Evolutionary conservation across 2,797 vertebrate genomes (phyloP), one percentile per base, ranked within the genome.

Genomic region (Hyperoplus immaculatus): DNA sequence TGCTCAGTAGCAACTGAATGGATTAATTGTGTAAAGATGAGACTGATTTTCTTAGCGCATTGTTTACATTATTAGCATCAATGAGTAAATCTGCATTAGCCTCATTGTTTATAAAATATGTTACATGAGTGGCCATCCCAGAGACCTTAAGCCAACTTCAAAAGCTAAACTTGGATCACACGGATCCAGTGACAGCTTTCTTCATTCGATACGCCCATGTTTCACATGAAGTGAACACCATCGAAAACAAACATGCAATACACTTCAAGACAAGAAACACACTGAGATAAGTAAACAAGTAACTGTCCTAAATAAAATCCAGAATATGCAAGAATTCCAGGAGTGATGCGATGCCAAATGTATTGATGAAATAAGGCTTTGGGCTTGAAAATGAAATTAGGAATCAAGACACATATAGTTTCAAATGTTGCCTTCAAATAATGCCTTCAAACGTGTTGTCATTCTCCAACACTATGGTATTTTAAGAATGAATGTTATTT

Each of bases 1-100:
- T 91, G 68, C 83, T 82, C 59, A 73, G 67, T 3, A 76, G 84
- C 60, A 69, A 14, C 12, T 51, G 53, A 79, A 72, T 57, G 62
- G 68, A 80, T 42, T 56, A 77, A 73, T 57, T 65, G 77, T 55
- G 82, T 77, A 50, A 50, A 72, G 87, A 84, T 78, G 65, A 53
- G 65, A 53, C 42, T 36, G 66, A 85, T 85, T 77, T 29, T 76
- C 13, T 43, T 16, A 51, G 43, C 15, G 61, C 74, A 83, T 43
- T 80, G 41, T 64, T 51, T 75, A 56, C 43, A 59, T 69, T 53
- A 65, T 47, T 51, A n/a, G 8, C 65, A 56, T 43, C 64, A 76
- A 55, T 8, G 56, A n/a, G 60, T 29, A 50, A 74, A 57, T 69
- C 42, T 57, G 6, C 42, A 8, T 4, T 63, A 64, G 12, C 43